Base-by-base conservation (phyloP, 2,888 invertebrate genomes). In the Sthenelais limicola region DNA sequence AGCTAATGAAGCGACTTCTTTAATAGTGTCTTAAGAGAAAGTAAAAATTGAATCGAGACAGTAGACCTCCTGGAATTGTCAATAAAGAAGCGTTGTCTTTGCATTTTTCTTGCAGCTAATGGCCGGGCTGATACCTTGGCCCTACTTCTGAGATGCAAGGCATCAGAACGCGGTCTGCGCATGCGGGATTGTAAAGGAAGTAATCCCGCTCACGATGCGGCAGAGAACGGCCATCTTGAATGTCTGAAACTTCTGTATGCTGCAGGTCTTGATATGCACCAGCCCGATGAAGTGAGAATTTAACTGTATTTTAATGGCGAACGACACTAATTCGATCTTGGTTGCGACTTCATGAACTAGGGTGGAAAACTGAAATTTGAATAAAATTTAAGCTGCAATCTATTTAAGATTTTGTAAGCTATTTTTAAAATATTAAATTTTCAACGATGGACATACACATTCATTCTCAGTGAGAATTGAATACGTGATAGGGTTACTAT, bases 171-270 rank as follows among this genome's bases (percentile, higher is more conserved):
- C 21, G 69, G 77, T 21, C 90, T 93, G 76, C 89, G 94, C 26
- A 92, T 93, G 28, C 89, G 93, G 75, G 95, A 95, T 88, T 92
- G 94, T 82, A 94, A 92, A 82, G 94, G 94, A 75, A 94, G 94
- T 88, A 94, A 93, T 82, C 94, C 95, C 3, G 93, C 95, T 79
- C 94, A 95, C 84, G 94, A 95, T 86, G 95, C 95, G 0, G 94
- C 94, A 1, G 94, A 95, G 84, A 94, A 94, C 85, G 94, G 80
- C 43, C 76, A 78, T 49, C 74, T 75, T 43, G 68, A 72, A 3
- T 80, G 80, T 56, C 66, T 80, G 21, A 75, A 76, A 32, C 72
- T 80, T 7, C 51, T 80, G 51, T 38, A 74, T 43, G 77, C 77
- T 26, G 70, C 74, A 2, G 79, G 80, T 24, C 26, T 79, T 26